Conservation (phyloP, 2,888 invertebrate genomes). For the Heliconius erato region DNA sequence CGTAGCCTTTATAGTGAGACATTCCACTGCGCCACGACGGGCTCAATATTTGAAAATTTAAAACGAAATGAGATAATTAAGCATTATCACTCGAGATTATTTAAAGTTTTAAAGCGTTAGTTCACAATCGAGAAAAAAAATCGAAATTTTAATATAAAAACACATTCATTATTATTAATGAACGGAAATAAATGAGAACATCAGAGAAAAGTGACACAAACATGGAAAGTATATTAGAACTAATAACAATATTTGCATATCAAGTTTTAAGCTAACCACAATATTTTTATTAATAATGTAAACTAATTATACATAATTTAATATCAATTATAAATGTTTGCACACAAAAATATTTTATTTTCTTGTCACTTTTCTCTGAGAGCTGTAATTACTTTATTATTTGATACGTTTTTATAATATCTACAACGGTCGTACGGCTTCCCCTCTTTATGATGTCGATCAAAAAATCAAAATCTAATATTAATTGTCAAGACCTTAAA, state of each 20-base stretch:
- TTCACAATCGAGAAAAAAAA: background rate
- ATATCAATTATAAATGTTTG: background rate
- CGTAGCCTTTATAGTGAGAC: background rate
- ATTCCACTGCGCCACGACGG: background rate
- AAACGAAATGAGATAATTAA: background rate
- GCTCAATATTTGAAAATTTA: background rate
- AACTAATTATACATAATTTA: background rate
- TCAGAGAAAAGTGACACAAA: background rate
- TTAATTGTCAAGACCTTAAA: constrained; percentile 21
- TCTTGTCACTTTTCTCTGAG: background rate
- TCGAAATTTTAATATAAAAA: background rate
- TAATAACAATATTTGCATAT: no score
- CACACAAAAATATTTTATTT: background rate
- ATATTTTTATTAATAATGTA: background rate
- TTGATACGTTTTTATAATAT: background rate
- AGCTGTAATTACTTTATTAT: background rate
- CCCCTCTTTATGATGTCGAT: constrained; percentile 26
- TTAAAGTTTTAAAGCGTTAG: background rate
- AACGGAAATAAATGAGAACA: background rate
- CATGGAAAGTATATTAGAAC: background rate
- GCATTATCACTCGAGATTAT: background rate
- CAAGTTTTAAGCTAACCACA: background rate
- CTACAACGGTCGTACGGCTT: background rate
- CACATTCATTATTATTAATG: no score
- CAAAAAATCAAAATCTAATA: constrained; percentile 1